Conservation (phyloP, 2,888 invertebrate species). For the Parnassius glacialis region DNA sequence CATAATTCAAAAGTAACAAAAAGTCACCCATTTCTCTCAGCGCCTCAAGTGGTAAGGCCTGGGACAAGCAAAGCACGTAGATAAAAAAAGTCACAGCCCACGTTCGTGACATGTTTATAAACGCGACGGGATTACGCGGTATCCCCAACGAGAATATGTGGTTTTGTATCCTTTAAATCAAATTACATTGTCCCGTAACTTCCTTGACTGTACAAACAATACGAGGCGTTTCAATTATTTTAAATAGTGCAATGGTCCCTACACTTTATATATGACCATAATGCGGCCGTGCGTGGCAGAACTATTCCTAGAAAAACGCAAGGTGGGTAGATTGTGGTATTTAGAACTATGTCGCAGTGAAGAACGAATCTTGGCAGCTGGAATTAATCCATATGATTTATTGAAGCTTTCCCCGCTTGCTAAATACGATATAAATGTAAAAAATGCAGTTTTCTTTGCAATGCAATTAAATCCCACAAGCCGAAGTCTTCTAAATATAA, state of each 20-base stretch:
- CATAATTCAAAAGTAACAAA: constrained; percentile 51
- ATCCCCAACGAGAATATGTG: constrained; percentile 55
- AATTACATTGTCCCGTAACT: constrained; percentile 52
- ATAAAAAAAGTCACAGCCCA: constrained; percentile 47
- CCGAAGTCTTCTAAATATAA: no score
- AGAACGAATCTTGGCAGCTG: no score
- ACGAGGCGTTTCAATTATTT: neutral
- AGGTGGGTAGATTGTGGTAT: no score
- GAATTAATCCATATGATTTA: no score
- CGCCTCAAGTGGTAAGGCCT: constrained; percentile 46
- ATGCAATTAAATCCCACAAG: no score
- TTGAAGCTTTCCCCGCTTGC: no score
- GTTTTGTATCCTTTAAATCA: constrained; percentile 55
- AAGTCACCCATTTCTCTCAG: constrained; percentile 62
- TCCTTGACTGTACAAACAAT: constrained; percentile 18
- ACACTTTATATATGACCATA: no score
- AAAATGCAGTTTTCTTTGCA: no score
- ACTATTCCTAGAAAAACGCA: no score
- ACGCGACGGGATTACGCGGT: constrained; percentile 56
- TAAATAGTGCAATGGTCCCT: neutral
- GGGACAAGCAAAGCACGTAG: constrained; percentile 44
- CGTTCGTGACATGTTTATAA: constrained; percentile 68
- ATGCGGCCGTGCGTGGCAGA: no score
- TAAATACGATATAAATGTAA: no score
- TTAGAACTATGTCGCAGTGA: no score